Base-by-base conservation (phyloP, 1,140 invertebrate genomes). In the Penaeus japonicus region DNA sequence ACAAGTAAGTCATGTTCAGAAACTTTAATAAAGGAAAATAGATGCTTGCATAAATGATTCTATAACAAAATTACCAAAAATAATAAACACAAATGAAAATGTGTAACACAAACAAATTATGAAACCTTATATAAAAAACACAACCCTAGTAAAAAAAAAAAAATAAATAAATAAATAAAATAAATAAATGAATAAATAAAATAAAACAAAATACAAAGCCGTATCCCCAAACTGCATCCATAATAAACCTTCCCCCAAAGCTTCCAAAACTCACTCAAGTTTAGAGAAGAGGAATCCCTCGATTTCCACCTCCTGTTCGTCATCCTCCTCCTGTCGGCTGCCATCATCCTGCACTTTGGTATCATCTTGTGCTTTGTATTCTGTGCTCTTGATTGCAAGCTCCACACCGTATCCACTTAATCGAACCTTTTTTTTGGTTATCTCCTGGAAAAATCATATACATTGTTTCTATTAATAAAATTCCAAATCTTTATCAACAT, bases 391-490 rank as follows among this genome's bases (percentile, higher is more conserved):
- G 91, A 99, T 96, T 92, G 99, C 98, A 53, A 99, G 93, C 93
- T 99, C 99, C 0, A 99, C 98, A 53, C 98, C 99, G 94, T 99
- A 99, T 2, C 99, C 99, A 57, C 98, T 98, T 12, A 99, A 94
- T 39, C 96, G 90, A 92, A 92, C 97, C 92, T 93, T 95, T 94
- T 90, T 93, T 93, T 89, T 94, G 91, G 85, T 53, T 20, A 94
- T 93, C 80, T 95, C 92, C 96, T 96, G 85, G 39, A 59, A 24
- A 32, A 59, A 12, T 27, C 3, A 12, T 47, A 47, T 15, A 47
- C 15, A 47, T 47, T 47, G 47, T 0, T 12, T 15, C 47, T 47
- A 7, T 47, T 47, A 47, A 47, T 15, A 7, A 47, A 47, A 0
- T 15, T 47, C 47, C 10, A 47, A 47, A 47, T 47, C 47, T 47